Evolutionary conservation across 2,888 invertebrate species (phyloP).

Genomic region (Glomeris marginata): DNA sequence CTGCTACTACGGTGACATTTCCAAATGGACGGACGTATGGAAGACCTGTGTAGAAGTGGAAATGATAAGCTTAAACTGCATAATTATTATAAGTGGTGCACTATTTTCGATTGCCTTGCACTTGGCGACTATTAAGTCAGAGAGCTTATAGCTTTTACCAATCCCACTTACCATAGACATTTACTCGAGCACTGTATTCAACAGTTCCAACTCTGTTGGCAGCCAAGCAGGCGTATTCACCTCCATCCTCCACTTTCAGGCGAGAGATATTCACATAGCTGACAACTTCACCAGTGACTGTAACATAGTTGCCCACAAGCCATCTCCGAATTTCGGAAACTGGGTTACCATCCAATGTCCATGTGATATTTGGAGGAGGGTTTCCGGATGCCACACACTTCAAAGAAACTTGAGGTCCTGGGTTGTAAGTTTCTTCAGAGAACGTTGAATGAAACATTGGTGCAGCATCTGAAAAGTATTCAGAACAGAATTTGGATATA

Average conservation of each 20-base stretch:
- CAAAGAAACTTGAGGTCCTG: constrained; percentile 40
- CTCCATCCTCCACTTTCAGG: constrained; percentile 76
- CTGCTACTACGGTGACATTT: constrained; percentile 31
- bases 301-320: constrained; percentile 60
- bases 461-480: constrained; percentile 4
- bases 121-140: not conserved
- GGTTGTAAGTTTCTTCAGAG: constrained; percentile 8
- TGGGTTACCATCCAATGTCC: constrained; percentile 79
- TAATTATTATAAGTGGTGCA: not conserved
- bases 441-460: constrained; percentile 11
- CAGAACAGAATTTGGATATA: not conserved
- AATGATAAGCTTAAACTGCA: not conserved
- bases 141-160: not conserved
- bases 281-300: constrained; percentile 62
- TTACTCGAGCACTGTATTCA: constrained; percentile 69
- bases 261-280: constrained; percentile 76
- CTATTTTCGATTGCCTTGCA: no score
- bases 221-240: constrained; percentile 73
- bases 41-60: constrained; percentile 22
- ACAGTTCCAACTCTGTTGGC: constrained; percentile 70
- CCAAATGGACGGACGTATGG: constrained; percentile 29
- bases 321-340: constrained; percentile 40
- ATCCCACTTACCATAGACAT: constrained; percentile 48
- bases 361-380: constrained; percentile 80
- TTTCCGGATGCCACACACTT: constrained; percentile 91